Conservation (phyloP, 2,113 vertebrate genomes). For the Seriola quinqueradiata region DNA sequence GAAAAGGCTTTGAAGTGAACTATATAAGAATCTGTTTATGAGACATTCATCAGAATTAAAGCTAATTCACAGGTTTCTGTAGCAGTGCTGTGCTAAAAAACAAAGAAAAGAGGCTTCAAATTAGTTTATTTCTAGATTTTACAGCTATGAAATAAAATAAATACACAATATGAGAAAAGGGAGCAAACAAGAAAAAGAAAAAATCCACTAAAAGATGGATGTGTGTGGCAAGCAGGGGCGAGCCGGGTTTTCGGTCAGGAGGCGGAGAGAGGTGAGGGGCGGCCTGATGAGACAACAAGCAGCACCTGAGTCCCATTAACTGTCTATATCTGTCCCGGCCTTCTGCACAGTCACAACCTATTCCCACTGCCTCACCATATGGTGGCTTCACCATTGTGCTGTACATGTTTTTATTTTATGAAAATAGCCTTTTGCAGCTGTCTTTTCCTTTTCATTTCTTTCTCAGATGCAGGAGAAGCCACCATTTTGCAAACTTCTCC, state of each 20-base stretch:
- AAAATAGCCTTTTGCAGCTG: constrained; percentile 51
- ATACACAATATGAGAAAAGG: not conserved
- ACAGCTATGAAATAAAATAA: not conserved
- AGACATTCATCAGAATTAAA: not conserved
- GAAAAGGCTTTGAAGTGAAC: constrained; percentile 57
- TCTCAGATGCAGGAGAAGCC: constrained; percentile 28
- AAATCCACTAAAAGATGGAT: constrained; percentile 52
- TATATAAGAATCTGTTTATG: constrained; percentile 25
- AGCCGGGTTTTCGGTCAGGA: constrained; percentile 55
- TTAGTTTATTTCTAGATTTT: not conserved
- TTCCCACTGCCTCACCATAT: constrained; percentile 56
- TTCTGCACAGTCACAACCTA: constrained; percentile 46
- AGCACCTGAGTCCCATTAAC: constrained; percentile 81
- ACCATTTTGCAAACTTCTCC: constrained; percentile 40
- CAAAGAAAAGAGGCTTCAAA: not conserved
- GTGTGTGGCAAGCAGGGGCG: constrained; percentile 27
- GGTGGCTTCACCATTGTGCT: constrained; percentile 55
- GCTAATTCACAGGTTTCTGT: not conserved
- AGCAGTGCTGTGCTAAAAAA: not conserved
- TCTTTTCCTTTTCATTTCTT: constrained; percentile 44
- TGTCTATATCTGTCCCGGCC: constrained; percentile 61
- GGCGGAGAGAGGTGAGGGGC: constrained; percentile 60
- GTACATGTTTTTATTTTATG: constrained; percentile 54
- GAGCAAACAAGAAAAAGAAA: constrained; percentile 4
- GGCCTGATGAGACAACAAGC: constrained; percentile 70